A percentile compares a stretch with the other conserved stretches of the same genome.
Conservation (phyloP, 2,113 vertebrate genomes). For the Oceanodroma tethys region DNA sequence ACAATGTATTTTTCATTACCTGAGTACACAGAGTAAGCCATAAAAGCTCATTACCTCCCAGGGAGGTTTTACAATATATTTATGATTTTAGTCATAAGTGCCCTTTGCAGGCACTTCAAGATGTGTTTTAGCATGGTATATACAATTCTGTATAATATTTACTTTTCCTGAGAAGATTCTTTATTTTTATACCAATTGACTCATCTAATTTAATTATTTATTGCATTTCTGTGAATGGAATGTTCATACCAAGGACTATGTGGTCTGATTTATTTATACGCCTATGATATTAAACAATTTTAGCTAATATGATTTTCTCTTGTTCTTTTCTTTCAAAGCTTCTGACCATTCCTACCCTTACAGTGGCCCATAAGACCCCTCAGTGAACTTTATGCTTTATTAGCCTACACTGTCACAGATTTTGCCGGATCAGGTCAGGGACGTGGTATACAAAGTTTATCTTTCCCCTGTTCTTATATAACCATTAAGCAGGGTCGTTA, state of each 20-base stretch:
- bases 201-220: conserved; percentile 81
- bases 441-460: neutral
- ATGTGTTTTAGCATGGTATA: conserved; percentile 69
- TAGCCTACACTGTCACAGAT: neutral
- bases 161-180: conserved; percentile 59
- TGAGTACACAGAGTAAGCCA: neutral
- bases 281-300: conserved; percentile 67
- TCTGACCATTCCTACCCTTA: neutral
- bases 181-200: conserved; percentile 66
- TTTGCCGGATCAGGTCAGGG: neutral
- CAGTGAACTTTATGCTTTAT: neutral
- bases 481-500: accelerated
- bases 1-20: neutral
- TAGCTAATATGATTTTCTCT: neutral
- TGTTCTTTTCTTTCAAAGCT: neutral
- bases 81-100: conserved; percentile 58
- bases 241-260: conserved; percentile 45
- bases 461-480: neutral
- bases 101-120: conserved; percentile 24
- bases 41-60: conserved; percentile 54
- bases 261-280: conserved; percentile 73
- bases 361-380: neutral
- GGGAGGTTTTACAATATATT: conserved; percentile 49
- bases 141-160: conserved; percentile 57
- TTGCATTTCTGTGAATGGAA: conserved; percentile 69